A percentile compares a stretch with the other conserved stretches of the same genome.
Conservation (phyloP, 1,140 invertebrate species). For the Anastatus disparis region DNA sequence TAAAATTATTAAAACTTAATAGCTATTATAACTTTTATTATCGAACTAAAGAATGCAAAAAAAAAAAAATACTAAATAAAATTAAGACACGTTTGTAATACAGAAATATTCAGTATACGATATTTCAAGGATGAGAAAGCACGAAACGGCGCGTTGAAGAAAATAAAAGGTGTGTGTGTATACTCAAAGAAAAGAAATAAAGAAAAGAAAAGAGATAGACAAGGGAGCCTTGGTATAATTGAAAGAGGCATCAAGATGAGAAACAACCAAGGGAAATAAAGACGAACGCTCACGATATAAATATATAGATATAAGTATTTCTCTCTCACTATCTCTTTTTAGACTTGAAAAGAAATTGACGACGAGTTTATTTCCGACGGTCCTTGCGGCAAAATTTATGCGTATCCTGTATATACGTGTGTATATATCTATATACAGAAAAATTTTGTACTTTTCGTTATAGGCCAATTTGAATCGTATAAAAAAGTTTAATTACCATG, state of each 20-base stretch:
- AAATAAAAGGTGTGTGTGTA: not conserved
- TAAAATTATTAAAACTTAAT: no score
- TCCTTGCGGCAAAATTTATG: slow-evolving; percentile 38
- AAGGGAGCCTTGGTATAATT: not conserved
- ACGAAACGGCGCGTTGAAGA: not conserved
- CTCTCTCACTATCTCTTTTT: no score
- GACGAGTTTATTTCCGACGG: slow-evolving; percentile 32
- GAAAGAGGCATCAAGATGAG: slow-evolving; percentile 3
- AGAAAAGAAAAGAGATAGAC: not conserved
- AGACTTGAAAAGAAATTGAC: no score
- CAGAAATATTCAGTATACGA: no score
- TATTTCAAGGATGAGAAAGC: slow-evolving; percentile 17
- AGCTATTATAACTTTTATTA: no score
- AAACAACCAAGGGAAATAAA: slow-evolving; percentile 16
- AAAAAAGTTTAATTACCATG: slow-evolving; percentile 17
- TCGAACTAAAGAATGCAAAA: no score
- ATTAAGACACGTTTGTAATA: no score
- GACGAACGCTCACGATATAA: no score
- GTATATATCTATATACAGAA: no score
- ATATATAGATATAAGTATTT: no score
- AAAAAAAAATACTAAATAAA: no score
- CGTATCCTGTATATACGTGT: slow-evolving; percentile 12
- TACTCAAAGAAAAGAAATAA: not conserved
- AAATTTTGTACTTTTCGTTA: not conserved
- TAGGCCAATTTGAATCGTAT: not conserved